Conservation (phyloP, 2,888 invertebrate genomes). For the Vandiemenella viatica region DNA sequence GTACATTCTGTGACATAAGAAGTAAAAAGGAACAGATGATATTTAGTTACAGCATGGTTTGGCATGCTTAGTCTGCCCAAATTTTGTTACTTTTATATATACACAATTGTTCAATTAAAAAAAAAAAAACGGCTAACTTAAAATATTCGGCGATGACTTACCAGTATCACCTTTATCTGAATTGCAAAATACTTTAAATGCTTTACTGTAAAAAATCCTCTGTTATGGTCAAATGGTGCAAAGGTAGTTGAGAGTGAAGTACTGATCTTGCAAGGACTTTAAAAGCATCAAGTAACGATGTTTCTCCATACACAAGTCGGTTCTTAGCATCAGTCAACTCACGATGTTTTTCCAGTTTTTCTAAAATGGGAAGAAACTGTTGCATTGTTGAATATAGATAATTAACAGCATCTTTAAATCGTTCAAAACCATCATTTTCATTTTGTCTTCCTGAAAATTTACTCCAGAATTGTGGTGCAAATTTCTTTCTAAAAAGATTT, state of each 20-base stretch:
- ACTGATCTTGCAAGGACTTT: constrained; percentile 49
- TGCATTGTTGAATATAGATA: constrained; percentile 41
- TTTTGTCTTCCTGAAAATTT: constrained; percentile 31
- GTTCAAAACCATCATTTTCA: constrained; percentile 39
- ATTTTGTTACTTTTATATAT: no score
- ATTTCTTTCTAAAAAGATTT: constrained; percentile 40
- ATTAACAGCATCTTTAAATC: constrained; percentile 51
- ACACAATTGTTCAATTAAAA: no score
- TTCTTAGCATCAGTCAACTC: no score
- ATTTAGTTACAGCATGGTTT: no score
- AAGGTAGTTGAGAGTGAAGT: constrained; percentile 53
- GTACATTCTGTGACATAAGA: no score
- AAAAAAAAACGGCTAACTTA: neutral
- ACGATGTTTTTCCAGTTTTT: constrained; percentile 40
- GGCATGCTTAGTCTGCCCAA: no score
- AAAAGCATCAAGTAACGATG: constrained; percentile 39
- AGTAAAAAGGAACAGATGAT: no score
- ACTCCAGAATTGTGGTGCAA: constrained; percentile 50
- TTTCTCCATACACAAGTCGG: constrained; percentile 38
- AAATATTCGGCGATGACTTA: no score
- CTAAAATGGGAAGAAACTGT: constrained; percentile 38
- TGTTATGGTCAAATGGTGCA: constrained; percentile 51
- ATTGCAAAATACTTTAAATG: constrained; percentile 53
- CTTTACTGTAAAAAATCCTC: constrained; percentile 61
- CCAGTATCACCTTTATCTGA: constrained; percentile 23